Conservation (phyloP, 2,888 invertebrate species). For the Scaptomyza reducta region DNA sequence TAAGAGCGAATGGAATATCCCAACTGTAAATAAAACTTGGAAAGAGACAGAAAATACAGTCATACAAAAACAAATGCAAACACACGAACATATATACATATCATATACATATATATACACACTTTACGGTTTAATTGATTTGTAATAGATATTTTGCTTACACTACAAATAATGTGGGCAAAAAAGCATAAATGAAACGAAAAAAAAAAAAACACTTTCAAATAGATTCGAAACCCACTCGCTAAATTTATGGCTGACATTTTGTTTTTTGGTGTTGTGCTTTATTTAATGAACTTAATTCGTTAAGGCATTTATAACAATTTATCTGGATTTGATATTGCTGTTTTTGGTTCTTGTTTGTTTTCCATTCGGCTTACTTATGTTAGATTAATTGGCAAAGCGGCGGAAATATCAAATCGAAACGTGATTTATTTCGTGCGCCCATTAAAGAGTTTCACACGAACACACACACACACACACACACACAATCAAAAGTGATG, state of each 20-base stretch:
- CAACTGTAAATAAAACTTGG: background rate
- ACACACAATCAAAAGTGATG: slow-evolving; percentile 20
- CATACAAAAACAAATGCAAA: no score
- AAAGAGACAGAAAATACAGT: background rate
- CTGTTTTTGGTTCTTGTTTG: background rate
- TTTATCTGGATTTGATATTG: slow-evolving; percentile 67
- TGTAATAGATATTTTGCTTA: background rate
- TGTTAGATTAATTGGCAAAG: slow-evolving; percentile 68
- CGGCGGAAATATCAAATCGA: slow-evolving; percentile 61
- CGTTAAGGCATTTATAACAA: slow-evolving; percentile 73
- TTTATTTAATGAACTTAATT: slow-evolving; percentile 76
- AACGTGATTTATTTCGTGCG: slow-evolving; percentile 22
- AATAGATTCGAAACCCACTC: slow-evolving; percentile 31
- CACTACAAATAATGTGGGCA: background rate
- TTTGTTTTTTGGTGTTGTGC: slow-evolving; percentile 26
- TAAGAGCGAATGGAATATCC: background rate
- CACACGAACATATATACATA: background rate
- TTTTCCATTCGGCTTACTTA: slow-evolving; percentile 27
- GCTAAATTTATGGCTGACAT: slow-evolving; percentile 53
- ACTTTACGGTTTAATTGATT: background rate
- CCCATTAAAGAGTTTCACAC: slow-evolving; percentile 40
- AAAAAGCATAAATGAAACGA: background rate
- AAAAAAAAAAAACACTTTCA: slow-evolving; percentile 18
- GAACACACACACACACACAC: background rate
- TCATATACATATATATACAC: background rate